Conservation (phyloP, 1,140 invertebrate genomes). For the Lordiphosa collinella region DNA sequence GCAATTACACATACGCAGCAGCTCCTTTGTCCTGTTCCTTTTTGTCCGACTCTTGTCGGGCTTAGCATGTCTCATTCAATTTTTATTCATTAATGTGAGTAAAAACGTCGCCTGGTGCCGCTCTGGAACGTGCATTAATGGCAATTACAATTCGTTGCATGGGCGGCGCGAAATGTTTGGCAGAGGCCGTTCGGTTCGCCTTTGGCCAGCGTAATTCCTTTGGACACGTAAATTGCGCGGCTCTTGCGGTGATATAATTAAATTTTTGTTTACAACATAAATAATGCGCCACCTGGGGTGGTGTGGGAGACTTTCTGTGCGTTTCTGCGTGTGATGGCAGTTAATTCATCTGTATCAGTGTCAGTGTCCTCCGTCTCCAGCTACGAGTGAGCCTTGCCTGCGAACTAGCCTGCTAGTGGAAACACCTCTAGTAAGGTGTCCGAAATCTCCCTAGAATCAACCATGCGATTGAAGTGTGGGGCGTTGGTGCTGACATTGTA, state of each 20-base stretch:
- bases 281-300: neutral
- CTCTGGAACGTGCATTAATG: conserved; percentile 12
- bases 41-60: neutral
- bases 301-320: no score
- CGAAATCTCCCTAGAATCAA: no score
- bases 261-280: conserved; percentile 8
- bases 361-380: neutral
- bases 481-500: neutral
- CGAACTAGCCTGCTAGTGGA: no score
- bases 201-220: conserved; percentile 17
- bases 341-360: neutral
- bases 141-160: conserved; percentile 30
- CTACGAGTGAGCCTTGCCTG: no score
- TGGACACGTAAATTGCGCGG: conserved; percentile 4
- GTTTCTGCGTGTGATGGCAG: neutral
- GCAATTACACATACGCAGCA: neutral
- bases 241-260: conserved; percentile 8
- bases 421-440: no score
- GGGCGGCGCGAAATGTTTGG: conserved; percentile 1
- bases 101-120: conserved; percentile 15
- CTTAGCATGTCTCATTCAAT: conserved; percentile 37
- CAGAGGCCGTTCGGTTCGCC: neutral
- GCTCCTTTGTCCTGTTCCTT: neutral
- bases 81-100: conserved; percentile 38
- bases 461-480: neutral